These are phyloP conservation scores for Gopherus evgoodei DNA, from an alignment of 2,113 vertebrate genomes.

Conservation along the genomic window DNA sequence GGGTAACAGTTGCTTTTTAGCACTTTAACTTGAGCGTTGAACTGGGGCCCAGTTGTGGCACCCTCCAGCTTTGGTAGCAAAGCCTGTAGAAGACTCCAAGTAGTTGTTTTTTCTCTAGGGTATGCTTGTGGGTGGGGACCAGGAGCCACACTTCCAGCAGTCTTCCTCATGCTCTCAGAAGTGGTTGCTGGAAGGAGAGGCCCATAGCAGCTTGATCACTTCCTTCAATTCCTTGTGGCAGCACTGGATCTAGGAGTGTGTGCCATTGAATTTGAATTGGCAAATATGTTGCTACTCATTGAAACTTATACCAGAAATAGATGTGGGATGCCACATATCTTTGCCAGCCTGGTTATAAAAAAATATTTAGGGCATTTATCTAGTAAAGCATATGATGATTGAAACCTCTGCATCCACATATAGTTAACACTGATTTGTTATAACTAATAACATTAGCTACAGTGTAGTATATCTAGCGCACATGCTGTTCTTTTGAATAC, in stretches of 20 bases:
- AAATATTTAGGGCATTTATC: not conserved
- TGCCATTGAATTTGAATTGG: constrained; percentile 9
- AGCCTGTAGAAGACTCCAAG: not conserved
- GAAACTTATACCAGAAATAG: not conserved
- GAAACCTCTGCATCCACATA: not conserved
- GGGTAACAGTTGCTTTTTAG: not conserved
- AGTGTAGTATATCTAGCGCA: not conserved
- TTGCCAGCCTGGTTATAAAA: not conserved
- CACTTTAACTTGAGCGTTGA: not conserved
- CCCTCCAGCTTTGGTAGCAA: not conserved
- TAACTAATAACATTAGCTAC: not conserved
- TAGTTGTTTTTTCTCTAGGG: not conserved
- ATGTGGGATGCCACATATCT: not conserved
- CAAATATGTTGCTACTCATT: constrained; percentile 2
- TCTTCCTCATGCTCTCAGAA: not conserved
- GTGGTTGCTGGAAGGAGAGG: not conserved
- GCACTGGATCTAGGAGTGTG: not conserved
- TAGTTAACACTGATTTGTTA: not conserved
- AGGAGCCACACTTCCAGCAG: not conserved
- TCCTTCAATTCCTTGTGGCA: not conserved
- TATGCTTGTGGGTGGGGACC: not conserved
- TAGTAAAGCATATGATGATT: not conserved
- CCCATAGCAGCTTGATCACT: not conserved
- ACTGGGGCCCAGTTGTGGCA: not conserved
- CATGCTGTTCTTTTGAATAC: not conserved